Conservation (phyloP, 2,888 invertebrate genomes). For the Camponotus fellah region DNA sequence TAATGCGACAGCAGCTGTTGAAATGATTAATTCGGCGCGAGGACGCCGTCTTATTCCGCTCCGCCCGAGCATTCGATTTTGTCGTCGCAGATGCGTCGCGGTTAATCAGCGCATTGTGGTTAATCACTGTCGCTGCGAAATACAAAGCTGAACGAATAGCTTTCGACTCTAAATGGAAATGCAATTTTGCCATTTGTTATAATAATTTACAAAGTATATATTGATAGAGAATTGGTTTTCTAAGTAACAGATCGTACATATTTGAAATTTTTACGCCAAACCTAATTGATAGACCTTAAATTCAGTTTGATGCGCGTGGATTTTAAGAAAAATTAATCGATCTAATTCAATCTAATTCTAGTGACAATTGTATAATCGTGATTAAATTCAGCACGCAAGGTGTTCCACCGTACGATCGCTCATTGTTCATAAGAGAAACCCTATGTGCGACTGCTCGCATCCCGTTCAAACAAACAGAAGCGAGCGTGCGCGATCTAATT, state of each 20-base stretch:
- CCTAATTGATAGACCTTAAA: neutral
- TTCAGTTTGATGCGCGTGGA: neutral
- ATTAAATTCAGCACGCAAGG: neutral
- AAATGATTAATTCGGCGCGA: slow-evolving; percentile 85
- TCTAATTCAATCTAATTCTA: slow-evolving; percentile 4
- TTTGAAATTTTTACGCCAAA: neutral
- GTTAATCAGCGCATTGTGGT: slow-evolving; percentile 72
- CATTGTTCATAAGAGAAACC: slow-evolving; percentile 54
- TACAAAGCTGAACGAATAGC: slow-evolving; percentile 40
- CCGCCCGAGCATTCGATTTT: slow-evolving; percentile 59
- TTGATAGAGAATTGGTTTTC: neutral
- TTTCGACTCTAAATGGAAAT: neutral
- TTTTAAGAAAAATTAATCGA: slow-evolving; percentile 5
- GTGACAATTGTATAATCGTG: neutral
- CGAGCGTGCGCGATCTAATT: slow-evolving; percentile 62
- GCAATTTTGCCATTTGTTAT: neutral
- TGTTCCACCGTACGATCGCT: neutral
- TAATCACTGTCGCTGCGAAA: slow-evolving; percentile 63
- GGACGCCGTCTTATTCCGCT: slow-evolving; percentile 64
- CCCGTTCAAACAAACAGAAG: slow-evolving; percentile 66
- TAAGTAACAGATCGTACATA: neutral
- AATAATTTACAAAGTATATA: neutral
- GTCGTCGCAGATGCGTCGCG: slow-evolving; percentile 52
- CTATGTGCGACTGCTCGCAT: slow-evolving; percentile 33
- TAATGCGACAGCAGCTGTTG: slow-evolving; percentile 85